Conservation (phyloP, 2,888 invertebrate species). For the Aleiodes leptofemur region DNA sequence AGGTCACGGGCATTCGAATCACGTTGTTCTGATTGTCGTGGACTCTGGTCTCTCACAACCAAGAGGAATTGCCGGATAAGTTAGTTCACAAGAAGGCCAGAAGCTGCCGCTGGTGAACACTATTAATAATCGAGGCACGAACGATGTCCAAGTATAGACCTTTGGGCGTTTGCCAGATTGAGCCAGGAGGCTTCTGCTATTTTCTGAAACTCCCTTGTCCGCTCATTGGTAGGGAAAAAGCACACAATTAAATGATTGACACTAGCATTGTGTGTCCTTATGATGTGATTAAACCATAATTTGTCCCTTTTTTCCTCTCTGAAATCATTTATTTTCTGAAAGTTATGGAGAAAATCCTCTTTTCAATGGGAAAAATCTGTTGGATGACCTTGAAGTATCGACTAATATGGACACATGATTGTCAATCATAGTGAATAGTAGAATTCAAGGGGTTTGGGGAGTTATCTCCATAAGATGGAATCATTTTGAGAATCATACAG, state of each 20-base stretch:
- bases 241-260: background rate
- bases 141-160: conserved; percentile 92
- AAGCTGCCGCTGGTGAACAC: conserved; percentile 77
- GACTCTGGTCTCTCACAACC: conserved; percentile 41
- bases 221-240: conserved; percentile 52
- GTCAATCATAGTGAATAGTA: too few species aligned
- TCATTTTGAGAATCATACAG: too few species aligned
- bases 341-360: conserved; percentile 54
- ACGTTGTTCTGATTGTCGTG: conserved; percentile 46
- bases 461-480: too few species aligned
- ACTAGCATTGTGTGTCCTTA: background rate
- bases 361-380: background rate
- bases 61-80: conserved; percentile 65
- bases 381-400: too few species aligned
- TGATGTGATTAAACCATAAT: background rate
- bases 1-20: conserved; percentile 77
- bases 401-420: too few species aligned
- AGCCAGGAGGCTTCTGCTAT: conserved; percentile 73
- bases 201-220: conserved; percentile 71
- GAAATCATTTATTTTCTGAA: conserved; percentile 48
- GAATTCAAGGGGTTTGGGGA: too few species aligned
- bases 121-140: conserved; percentile 84
- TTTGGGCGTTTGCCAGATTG: conserved; percentile 86
- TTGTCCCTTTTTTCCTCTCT: background rate
- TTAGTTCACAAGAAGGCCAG: conserved; percentile 78